A percentile compares a stretch with the other conserved stretches of the same genome.
phyloP scores from a whole-genome alignment of 2,888 invertebrate species.

The Drosophila leonis region DNA sequence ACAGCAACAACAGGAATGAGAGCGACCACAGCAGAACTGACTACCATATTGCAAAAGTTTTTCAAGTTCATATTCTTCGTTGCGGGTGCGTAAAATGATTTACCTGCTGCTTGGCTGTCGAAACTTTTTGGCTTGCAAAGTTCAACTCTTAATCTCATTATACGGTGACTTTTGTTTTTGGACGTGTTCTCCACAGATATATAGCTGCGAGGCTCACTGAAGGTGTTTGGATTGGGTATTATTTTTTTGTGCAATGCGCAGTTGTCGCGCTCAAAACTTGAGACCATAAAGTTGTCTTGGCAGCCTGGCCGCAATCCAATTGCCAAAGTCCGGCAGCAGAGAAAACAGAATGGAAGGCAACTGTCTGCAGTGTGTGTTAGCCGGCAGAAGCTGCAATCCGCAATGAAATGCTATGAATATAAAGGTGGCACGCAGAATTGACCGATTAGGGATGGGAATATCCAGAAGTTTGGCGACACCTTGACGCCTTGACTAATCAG shows the following conservation, averaged over 20 bases:
- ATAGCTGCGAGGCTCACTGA: slow-evolving; percentile 21
- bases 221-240: slow-evolving; percentile 62
- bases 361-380: slow-evolving; percentile 70
- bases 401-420: slow-evolving; percentile 51
- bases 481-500: slow-evolving; percentile 24
- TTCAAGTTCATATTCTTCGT: slow-evolving; percentile 69
- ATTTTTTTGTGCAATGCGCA: slow-evolving; percentile 64
- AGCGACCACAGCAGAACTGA: slow-evolving; percentile 34
- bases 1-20: slow-evolving; percentile 1
- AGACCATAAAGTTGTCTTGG: slow-evolving; percentile 71
- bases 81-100: slow-evolving; percentile 80
- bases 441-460: slow-evolving; percentile 7
- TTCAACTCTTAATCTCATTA: slow-evolving; percentile 81
- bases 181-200: slow-evolving; percentile 44
- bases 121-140: slow-evolving; percentile 77
- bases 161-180: slow-evolving; percentile 77
- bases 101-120: slow-evolving; percentile 75
- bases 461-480: slow-evolving; percentile 11
- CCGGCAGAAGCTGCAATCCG: slow-evolving; percentile 42
- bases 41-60: slow-evolving; percentile 76
- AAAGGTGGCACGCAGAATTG: slow-evolving; percentile 29
- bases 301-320: slow-evolving; percentile 75
- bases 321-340: slow-evolving; percentile 59
- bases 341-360: slow-evolving; percentile 10
- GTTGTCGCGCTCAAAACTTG: slow-evolving; percentile 69